A percentile compares a stretch with the other conserved stretches of the same genome.
These are phyloP conservation scores for Aldrovandia affinis DNA, from an alignment of 2,797 vertebrate species.

Conservation along the genomic window DNA sequence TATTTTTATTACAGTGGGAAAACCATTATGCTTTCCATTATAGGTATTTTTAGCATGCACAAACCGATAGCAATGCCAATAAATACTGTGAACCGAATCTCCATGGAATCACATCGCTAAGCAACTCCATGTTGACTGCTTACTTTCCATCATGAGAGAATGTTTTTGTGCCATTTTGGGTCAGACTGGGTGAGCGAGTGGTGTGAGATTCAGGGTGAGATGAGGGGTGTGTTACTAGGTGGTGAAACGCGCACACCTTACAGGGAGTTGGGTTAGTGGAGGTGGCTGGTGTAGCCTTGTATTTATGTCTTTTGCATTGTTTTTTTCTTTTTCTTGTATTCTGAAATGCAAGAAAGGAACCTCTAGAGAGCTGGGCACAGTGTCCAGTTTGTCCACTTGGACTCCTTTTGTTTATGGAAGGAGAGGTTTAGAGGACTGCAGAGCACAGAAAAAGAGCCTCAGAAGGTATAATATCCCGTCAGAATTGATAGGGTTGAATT, in stretches of 20 bases:
- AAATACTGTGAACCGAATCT: conserved; percentile 2
- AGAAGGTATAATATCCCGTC: conserved; percentile 12
- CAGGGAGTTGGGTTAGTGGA: not conserved
- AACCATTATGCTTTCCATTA: conserved; percentile 16
- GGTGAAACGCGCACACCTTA: not conserved
- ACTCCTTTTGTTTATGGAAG: not conserved
- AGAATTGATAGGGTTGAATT: conserved; percentile 43
- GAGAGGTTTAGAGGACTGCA: not conserved
- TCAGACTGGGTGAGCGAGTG: not conserved
- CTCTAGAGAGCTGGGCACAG: not conserved
- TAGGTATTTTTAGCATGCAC: conserved; percentile 13
- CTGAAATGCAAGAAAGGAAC: not conserved
- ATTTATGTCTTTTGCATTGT: not conserved
- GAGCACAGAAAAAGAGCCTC: not conserved
- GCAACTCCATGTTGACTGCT: conserved; percentile 7
- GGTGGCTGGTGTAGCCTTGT: not conserved
- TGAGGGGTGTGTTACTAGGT: not conserved
- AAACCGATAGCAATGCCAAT: conserved; percentile 10
- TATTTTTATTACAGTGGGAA: conserved; percentile 9
- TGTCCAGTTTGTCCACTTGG: not conserved
- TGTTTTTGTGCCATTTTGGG: not conserved
- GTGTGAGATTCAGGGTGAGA: not conserved
- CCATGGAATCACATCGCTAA: conserved; percentile 1
- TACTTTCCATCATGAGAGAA: not conserved
- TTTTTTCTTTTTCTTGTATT: not conserved